phyloP scores from a whole-genome alignment of 2,797 vertebrate species.

The Karalla daura region DNA sequence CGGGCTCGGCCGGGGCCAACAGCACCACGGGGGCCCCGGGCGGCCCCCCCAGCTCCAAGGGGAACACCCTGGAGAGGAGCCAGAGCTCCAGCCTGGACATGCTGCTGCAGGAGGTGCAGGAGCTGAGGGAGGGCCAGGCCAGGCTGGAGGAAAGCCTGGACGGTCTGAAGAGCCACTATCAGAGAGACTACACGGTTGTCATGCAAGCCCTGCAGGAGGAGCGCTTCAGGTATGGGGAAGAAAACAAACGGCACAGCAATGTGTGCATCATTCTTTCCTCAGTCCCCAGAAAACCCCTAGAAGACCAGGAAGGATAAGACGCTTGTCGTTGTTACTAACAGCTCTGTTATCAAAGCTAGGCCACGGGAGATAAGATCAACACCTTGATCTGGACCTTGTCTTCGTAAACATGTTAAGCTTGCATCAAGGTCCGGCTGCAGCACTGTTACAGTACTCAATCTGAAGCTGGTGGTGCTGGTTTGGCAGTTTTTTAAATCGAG shows the following conservation, averaged over 20 bases:
- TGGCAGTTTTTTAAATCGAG: slow-evolving; percentile 8
- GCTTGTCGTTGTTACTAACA: no score
- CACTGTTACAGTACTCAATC: no score
- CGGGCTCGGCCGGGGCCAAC: slow-evolving; percentile 94
- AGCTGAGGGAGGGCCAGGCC: slow-evolving; percentile 91
- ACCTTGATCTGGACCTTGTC: slow-evolving; percentile 24
- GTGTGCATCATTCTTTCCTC: no score
- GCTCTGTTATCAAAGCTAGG: slow-evolving; percentile 36
- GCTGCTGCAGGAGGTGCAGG: slow-evolving; percentile 94
- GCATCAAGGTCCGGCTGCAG: background rate
- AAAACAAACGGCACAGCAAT: no score
- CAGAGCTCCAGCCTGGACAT: slow-evolving; percentile 89
- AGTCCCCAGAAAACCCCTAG: slow-evolving; percentile 22
- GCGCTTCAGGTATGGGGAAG: slow-evolving; percentile 92
- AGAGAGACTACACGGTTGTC: slow-evolving; percentile 92
- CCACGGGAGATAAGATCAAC: slow-evolving; percentile 31
- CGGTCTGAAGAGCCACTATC: slow-evolving; percentile 90
- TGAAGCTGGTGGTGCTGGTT: background rate
- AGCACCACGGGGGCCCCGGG: slow-evolving; percentile 88
- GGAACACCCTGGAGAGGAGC: slow-evolving; percentile 92
- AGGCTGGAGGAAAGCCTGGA: slow-evolving; percentile 92
- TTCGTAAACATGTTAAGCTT: background rate
- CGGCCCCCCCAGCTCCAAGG: slow-evolving; percentile 92
- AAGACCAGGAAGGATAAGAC: slow-evolving; percentile 29
- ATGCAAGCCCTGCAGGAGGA: slow-evolving; percentile 97